Evolutionary conservation across 30 jellyfish, hydroid and myxozoan genomes (phyloP).

Genomic region (Aurelia sp.): DNA sequence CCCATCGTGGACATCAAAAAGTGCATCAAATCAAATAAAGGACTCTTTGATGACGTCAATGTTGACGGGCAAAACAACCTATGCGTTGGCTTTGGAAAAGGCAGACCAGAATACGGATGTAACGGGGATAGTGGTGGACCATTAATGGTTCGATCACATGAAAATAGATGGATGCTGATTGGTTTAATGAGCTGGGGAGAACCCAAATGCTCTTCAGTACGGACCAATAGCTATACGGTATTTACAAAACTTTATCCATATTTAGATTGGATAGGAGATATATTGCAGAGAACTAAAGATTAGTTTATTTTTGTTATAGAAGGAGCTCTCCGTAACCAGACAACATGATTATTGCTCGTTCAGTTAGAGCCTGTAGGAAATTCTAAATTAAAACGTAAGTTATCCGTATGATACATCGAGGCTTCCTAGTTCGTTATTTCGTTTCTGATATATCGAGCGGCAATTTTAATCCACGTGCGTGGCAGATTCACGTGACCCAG

Average conservation of each 20-base stretch:
- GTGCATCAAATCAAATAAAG: slow-evolving; percentile 67
- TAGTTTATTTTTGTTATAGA: no score
- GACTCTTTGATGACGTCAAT: slow-evolving; percentile 47
- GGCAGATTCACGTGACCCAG: no score
- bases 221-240: slow-evolving; percentile 79
- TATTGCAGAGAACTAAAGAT: background rate
- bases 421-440: no score
- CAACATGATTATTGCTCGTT: no score
- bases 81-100: slow-evolving; percentile 86
- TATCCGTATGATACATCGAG: no score
- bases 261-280: slow-evolving; percentile 64
- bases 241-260: slow-evolving; percentile 63
- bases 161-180: slow-evolving; percentile 58
- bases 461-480: no score
- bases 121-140: slow-evolving; percentile 98
- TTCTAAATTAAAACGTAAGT: no score
- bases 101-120: slow-evolving; percentile 78
- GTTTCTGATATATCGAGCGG: no score
- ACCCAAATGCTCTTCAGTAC: slow-evolving; percentile 75
- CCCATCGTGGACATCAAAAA: slow-evolving; percentile 68
- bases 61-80: slow-evolving; percentile 51
- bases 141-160: slow-evolving; percentile 39
- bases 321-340: no score
- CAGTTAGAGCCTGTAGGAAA: no score
- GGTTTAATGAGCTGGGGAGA: slow-evolving; percentile 95